phyloP scores from a whole-genome alignment of 2,797 vertebrate species.

The Rhincodon typus region DNA sequence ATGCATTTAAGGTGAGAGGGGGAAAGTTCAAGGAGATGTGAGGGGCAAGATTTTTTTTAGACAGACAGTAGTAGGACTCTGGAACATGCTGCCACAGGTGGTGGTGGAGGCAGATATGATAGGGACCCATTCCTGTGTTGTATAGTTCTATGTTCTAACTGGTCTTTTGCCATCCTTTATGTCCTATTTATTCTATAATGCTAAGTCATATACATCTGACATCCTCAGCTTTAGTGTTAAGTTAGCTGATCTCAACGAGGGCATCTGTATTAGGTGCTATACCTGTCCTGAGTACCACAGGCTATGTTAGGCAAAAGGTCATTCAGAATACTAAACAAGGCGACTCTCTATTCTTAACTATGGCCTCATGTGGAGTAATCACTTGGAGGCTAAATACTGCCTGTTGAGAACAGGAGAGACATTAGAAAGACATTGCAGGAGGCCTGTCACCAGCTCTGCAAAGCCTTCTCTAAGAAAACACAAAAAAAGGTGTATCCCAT shows the following conservation, averaged over 20 bases:
- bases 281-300: not conserved
- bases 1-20: too few relatives aligned
- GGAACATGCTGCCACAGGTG: too few relatives aligned
- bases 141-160: not conserved
- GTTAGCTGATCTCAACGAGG: not conserved
- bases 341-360: not conserved
- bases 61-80: too few relatives aligned
- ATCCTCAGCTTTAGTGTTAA: not conserved
- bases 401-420: not conserved
- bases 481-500: too few relatives aligned
- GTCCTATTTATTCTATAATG: not conserved
- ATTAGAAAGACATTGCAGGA: not conserved
- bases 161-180: not conserved
- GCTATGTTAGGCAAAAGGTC: not conserved
- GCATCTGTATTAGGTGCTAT: not conserved
- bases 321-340: not conserved
- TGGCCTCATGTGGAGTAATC: not conserved
- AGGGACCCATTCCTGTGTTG: too few relatives aligned
- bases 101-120: too few relatives aligned
- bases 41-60: too few relatives aligned
- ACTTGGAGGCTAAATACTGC: not conserved
- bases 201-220: not conserved
- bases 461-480: too few relatives aligned
- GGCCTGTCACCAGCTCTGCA: not conserved
- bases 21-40: too few relatives aligned